These are phyloP conservation scores for Cyrtonyx montezumae DNA, from an alignment of 2,113 vertebrate genomes.

Conservation along the genomic window DNA sequence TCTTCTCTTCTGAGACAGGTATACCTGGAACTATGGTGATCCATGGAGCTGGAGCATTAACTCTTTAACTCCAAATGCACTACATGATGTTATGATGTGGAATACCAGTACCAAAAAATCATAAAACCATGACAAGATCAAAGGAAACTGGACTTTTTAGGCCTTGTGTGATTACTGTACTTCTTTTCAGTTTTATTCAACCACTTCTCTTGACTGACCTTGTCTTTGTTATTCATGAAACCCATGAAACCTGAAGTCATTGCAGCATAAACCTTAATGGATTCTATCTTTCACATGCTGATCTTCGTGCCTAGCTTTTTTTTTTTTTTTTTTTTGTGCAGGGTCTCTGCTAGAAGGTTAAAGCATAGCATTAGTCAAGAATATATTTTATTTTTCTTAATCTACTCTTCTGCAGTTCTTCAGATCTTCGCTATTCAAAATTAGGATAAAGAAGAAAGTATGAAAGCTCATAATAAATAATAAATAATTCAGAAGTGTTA, in stretches of 20 bases:
- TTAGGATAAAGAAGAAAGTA: neutral
- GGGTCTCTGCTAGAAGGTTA: slow-evolving; percentile 31
- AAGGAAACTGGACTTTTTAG: neutral
- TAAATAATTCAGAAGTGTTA: neutral
- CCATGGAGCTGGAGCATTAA: too few species aligned
- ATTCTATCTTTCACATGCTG: slow-evolving; percentile 45
- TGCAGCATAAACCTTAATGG: slow-evolving; percentile 51
- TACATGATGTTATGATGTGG: too few species aligned
- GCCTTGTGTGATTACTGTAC: neutral
- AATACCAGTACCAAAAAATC: too few species aligned
- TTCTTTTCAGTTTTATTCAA: slow-evolving; percentile 33
- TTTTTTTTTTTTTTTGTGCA: slow-evolving; percentile 33
- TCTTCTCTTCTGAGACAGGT: too few species aligned
- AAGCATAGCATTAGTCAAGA: slow-evolving; percentile 24
- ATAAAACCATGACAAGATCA: too few species aligned
- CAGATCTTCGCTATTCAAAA: slow-evolving; percentile 18
- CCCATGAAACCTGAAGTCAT: slow-evolving; percentile 40
- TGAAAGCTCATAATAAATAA: too few species aligned
- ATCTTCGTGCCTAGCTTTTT: slow-evolving; percentile 42
- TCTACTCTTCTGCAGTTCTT: slow-evolving; percentile 22
- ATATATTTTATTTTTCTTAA: slow-evolving; percentile 52
- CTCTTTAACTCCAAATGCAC: too few species aligned
- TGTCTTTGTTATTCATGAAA: slow-evolving; percentile 61
- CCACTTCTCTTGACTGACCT: slow-evolving; percentile 15
- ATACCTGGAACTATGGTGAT: too few species aligned